These are phyloP conservation scores for Agelastica alni DNA, from an alignment of 2,888 invertebrate genomes.

Conservation along the genomic window DNA sequence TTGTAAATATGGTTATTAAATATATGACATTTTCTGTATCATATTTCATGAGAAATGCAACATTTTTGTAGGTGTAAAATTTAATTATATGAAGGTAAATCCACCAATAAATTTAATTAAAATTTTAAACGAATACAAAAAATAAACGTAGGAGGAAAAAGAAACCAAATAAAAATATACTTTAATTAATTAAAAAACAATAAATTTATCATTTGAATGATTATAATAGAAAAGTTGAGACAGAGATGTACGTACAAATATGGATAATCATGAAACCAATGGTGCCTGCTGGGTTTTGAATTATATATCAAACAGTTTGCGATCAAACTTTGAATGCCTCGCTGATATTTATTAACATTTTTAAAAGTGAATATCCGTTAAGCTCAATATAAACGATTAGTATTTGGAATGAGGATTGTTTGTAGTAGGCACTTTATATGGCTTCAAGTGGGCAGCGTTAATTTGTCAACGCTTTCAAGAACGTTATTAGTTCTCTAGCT, in stretches of 20 bases:
- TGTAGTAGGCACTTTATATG: not conserved
- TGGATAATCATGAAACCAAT: slow-evolving; percentile 17
- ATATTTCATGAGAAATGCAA: slow-evolving; percentile 13
- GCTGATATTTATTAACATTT: slow-evolving; percentile 20
- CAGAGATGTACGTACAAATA: slow-evolving; percentile 14
- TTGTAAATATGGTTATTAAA: not conserved
- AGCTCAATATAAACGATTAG: slow-evolving; percentile 11
- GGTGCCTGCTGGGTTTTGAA: slow-evolving; percentile 16
- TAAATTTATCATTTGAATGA: slow-evolving; percentile 22
- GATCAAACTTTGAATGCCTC: slow-evolving; percentile 11
- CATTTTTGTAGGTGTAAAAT: slow-evolving; percentile 23
- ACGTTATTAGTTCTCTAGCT: too few relatives aligned
- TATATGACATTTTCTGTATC: not conserved
- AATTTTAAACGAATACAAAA: slow-evolving; percentile 1
- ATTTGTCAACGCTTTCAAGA: slow-evolving; percentile 3
- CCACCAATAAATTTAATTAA: slow-evolving; percentile 11
- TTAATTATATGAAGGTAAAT: slow-evolving; percentile 9
- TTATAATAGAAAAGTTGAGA: slow-evolving; percentile 15
- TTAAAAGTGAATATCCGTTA: slow-evolving; percentile 15
- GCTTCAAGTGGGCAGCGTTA: slow-evolving; percentile 1
- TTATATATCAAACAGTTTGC: slow-evolving; percentile 25
- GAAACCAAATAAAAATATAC: slow-evolving; percentile 17
- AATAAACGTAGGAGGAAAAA: slow-evolving; percentile 6
- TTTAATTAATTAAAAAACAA: slow-evolving; percentile 23
- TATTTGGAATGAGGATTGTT: slow-evolving; percentile 7